Evolutionary conservation across 2,797 vertebrate genomes (phyloP).

Genomic region (Selene dorsalis): DNA sequence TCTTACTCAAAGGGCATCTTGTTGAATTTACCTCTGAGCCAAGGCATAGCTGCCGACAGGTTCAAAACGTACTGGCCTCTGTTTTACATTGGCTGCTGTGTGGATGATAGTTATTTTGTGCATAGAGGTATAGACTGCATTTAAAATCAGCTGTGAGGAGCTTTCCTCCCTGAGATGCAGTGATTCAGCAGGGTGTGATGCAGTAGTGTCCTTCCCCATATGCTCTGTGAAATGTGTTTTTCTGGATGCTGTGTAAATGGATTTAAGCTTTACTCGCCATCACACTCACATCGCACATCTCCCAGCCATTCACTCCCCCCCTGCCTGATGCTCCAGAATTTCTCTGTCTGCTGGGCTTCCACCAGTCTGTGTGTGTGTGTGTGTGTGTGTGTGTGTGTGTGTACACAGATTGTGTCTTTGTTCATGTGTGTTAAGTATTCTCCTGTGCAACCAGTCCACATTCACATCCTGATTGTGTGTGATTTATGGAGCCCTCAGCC

Average conservation of each 20-base stretch:
- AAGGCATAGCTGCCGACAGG: no score
- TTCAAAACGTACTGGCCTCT: no score
- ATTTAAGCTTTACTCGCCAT: slow-evolving; percentile 56
- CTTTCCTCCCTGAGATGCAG: background rate
- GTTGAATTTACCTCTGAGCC: background rate
- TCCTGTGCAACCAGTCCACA: slow-evolving; percentile 20
- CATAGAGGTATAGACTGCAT: background rate
- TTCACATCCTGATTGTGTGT: slow-evolving; percentile 57
- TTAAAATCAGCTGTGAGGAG: slow-evolving; percentile 12
- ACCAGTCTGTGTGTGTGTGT: slow-evolving; percentile 10
- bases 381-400: no score
- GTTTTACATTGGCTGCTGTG: background rate
- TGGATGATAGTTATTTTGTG: slow-evolving; percentile 17
- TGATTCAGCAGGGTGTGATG: slow-evolving; percentile 24
- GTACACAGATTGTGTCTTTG: background rate
- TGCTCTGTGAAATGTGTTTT: slow-evolving; percentile 61
- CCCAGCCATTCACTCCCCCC: slow-evolving; percentile 39
- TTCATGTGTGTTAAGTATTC: slow-evolving; percentile 13
- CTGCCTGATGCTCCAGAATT: slow-evolving; percentile 38
- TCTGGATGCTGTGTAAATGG: slow-evolving; percentile 56
- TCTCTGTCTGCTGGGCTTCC: slow-evolving; percentile 32
- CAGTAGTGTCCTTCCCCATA: slow-evolving; percentile 51
- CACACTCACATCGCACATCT: slow-evolving; percentile 51
- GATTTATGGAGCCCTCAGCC: slow-evolving; percentile 53
- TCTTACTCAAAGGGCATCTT: slow-evolving; percentile 25